These are phyloP conservation scores for Scaptomyza graminum DNA, from an alignment of 1,140 invertebrate genomes.

Conservation along the genomic window DNA sequence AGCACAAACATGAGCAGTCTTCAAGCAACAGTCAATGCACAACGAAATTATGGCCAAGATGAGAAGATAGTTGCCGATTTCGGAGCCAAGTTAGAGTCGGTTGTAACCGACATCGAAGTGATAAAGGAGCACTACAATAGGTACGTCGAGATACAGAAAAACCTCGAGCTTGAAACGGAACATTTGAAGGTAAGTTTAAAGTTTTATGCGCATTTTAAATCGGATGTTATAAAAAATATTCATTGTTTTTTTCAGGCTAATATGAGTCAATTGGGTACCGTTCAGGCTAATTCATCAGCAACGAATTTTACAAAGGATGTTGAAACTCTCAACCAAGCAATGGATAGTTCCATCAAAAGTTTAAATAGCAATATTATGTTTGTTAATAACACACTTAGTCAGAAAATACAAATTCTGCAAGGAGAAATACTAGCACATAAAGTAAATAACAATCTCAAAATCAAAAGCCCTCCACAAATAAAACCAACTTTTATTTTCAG, in stretches of 20 bases:
- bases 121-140: slow-evolving; percentile 75
- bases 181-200: slow-evolving; percentile 53
- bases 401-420: slow-evolving; percentile 67
- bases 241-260: slow-evolving; percentile 49
- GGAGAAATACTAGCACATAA: slow-evolving; percentile 69
- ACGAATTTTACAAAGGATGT: slow-evolving; percentile 64
- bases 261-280: slow-evolving; percentile 50
- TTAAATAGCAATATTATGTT: slow-evolving; percentile 54
- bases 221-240: not conserved
- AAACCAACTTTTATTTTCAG: slow-evolving; percentile 29
- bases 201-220: not conserved
- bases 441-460: slow-evolving; percentile 19
- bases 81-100: slow-evolving; percentile 78
- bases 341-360: slow-evolving; percentile 43
- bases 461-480: no score
- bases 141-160: slow-evolving; percentile 64
- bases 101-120: slow-evolving; percentile 70
- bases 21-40: slow-evolving; percentile 51
- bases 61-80: slow-evolving; percentile 79
- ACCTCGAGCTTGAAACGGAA: slow-evolving; percentile 57
- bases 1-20: slow-evolving; percentile 63
- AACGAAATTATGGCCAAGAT: slow-evolving; percentile 72
- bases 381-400: slow-evolving; percentile 70
- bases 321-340: slow-evolving; percentile 44
- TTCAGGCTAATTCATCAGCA: slow-evolving; percentile 38